These are phyloP conservation scores for Chalcis sispes DNA, from an alignment of 2,888 invertebrate species.

Conservation along the genomic window DNA sequence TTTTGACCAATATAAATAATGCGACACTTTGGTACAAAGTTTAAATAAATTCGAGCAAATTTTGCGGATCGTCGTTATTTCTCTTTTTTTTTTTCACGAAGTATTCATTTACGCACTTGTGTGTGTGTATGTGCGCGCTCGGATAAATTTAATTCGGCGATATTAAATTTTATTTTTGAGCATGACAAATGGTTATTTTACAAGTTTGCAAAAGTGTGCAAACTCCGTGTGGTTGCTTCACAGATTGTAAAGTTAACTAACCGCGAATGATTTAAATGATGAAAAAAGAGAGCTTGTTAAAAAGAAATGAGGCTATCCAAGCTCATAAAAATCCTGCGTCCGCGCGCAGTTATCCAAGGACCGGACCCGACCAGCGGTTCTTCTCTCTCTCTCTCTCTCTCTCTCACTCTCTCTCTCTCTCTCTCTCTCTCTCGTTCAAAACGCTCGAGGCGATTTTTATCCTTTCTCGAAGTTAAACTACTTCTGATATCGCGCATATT, in stretches of 20 bases:
- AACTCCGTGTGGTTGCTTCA: slow-evolving; percentile 38
- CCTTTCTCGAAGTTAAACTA: slow-evolving; percentile 21
- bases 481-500: slow-evolving; percentile 22
- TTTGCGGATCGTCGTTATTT: background rate
- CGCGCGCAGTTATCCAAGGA: slow-evolving; percentile 39
- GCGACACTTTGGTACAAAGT: background rate
- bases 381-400: too few relatives aligned
- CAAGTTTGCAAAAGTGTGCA: slow-evolving; percentile 35
- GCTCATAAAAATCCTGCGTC: slow-evolving; percentile 41
- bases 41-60: slow-evolving; percentile 9
- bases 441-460: slow-evolving; percentile 43
- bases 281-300: slow-evolving; percentile 44
- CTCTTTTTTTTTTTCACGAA: background rate
- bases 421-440: too few relatives aligned
- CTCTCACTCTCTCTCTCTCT: too few relatives aligned
- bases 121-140: too few relatives aligned
- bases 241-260: slow-evolving; percentile 45
- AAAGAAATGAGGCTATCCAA: slow-evolving; percentile 48
- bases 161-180: slow-evolving; percentile 13
- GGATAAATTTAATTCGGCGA: slow-evolving; percentile 26
- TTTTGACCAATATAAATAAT: background rate
- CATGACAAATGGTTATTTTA: slow-evolving; percentile 38
- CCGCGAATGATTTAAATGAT: slow-evolving; percentile 47
- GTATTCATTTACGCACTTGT: background rate
- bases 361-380: background rate